Evolutionary conservation across 2,888 invertebrate genomes (phyloP).

Genomic region (Herminia tarsipennalis): DNA sequence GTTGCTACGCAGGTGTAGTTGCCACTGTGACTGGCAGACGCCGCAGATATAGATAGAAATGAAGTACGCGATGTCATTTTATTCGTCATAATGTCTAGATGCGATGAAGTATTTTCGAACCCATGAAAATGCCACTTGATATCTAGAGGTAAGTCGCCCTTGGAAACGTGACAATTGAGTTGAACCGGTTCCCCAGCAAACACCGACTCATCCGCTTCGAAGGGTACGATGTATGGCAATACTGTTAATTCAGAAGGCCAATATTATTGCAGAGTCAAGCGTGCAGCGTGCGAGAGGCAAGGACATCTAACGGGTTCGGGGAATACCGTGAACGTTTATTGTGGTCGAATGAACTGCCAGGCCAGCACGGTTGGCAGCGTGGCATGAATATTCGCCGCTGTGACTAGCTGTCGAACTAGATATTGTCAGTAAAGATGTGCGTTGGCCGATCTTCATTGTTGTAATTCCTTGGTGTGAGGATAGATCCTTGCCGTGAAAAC

Average conservation of each 20-base stretch:
- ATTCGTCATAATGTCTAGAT: conserved; percentile 86
- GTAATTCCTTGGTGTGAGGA: conserved; percentile 84
- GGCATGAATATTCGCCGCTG: conserved; percentile 90
- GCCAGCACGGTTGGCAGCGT: conserved; percentile 89
- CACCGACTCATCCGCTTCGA: conserved; percentile 88
- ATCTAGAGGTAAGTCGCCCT: conserved; percentile 91
- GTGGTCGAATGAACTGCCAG: conserved; percentile 86
- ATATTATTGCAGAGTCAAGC: conserved; percentile 77
- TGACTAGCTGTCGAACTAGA: conserved; percentile 87
- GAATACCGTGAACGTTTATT: conserved; percentile 89
- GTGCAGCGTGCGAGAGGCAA: conserved; percentile 80
- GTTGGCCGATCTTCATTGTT: conserved; percentile 86
- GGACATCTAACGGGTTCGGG: conserved; percentile 33
- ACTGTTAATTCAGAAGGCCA: conserved; percentile 85
- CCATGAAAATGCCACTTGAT: conserved; percentile 92
- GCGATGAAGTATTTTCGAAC: conserved; percentile 83
- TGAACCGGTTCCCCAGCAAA: conserved; percentile 90
- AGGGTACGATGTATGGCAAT: conserved; percentile 88
- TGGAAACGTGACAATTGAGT: conserved; percentile 88
- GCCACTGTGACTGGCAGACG: conserved; percentile 89
- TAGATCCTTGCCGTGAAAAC: conserved; percentile 87
- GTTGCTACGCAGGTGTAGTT: conserved; percentile 91
- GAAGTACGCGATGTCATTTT: conserved; percentile 89
- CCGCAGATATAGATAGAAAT: conserved; percentile 89
- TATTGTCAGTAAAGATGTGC: conserved; percentile 88